Evolutionary conservation across 1,140 invertebrate species (phyloP).

Genomic region (Penaeus indicus): DNA sequence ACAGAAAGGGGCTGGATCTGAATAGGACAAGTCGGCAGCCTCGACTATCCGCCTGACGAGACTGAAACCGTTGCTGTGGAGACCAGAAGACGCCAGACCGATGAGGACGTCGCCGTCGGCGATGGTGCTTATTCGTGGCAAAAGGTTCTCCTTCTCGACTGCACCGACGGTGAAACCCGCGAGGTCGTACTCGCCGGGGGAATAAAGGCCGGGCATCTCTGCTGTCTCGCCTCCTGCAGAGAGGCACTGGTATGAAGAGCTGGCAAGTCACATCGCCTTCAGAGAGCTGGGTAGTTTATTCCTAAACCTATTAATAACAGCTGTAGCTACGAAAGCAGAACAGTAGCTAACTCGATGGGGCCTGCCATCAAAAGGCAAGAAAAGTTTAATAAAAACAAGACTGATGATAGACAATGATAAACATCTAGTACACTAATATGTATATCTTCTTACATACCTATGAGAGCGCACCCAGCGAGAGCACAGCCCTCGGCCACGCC

Average conservation of each 20-base stretch:
- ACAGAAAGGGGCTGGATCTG: constrained; percentile 85
- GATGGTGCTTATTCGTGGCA: constrained; percentile 83
- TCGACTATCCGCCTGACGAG: constrained; percentile 89
- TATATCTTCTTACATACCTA: constrained; percentile 76
- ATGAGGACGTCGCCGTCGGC: constrained; percentile 85
- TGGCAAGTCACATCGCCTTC: background rate
- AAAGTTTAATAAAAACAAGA: no score
- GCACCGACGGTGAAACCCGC: constrained; percentile 96
- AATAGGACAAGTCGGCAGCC: constrained; percentile 75
- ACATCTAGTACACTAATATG: background rate
- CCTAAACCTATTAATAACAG: no score
- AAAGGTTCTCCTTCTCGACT: constrained; percentile 81
- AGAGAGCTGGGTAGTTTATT: background rate
- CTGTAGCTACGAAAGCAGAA: no score
- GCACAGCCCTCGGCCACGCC: constrained; percentile 91
- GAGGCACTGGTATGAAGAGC: background rate
- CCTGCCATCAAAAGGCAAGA: no score
- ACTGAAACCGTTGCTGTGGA: constrained; percentile 98
- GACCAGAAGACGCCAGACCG: constrained; percentile 87
- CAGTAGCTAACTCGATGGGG: no score
- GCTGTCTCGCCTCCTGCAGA: constrained; percentile 90
- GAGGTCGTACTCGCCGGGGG: constrained; percentile 88
- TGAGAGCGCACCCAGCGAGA: constrained; percentile 87
- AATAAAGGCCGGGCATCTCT: constrained; percentile 96
- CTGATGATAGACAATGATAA: background rate